Percentiles rank a stretch among this genome's conserved stretches.
Conservation (phyloP, 2,888 invertebrate genomes). For the Taenaris catops region DNA sequence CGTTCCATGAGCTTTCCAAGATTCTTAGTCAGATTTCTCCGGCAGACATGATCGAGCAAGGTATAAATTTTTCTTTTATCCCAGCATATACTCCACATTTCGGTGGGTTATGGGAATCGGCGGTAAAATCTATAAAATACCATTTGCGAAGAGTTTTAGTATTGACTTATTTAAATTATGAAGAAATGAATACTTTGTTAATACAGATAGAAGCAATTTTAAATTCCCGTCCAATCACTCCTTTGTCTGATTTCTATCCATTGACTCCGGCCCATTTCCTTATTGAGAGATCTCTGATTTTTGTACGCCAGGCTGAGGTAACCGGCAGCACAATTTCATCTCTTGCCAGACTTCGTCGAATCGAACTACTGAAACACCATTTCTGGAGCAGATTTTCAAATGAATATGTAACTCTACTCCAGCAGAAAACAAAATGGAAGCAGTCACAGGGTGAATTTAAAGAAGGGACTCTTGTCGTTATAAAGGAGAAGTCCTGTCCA, state of each 20-base stretch:
- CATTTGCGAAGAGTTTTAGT: constrained; percentile 15
- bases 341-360: too few relatives aligned
- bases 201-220: constrained; percentile 21
- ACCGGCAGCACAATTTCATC: too few relatives aligned
- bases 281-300: constrained; percentile 19
- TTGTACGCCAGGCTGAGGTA: too few relatives aligned
- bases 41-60: not conserved
- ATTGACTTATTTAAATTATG: constrained; percentile 17
- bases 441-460: too few relatives aligned
- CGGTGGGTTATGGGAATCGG: constrained; percentile 19
- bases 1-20: constrained; percentile 3
- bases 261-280: constrained; percentile 23
- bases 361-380: too few relatives aligned
- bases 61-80: constrained; percentile 22
- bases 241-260: constrained; percentile 16
- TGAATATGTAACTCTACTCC: too few relatives aligned
- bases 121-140: constrained; percentile 19
- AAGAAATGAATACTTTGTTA: constrained; percentile 22
- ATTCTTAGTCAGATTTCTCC: not conserved
- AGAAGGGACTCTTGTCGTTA: too few relatives aligned
- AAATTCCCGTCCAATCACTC: constrained; percentile 21
- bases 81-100: constrained; percentile 22
- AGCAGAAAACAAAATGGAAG: too few relatives aligned
- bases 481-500: too few relatives aligned
- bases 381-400: too few relatives aligned